Evolutionary conservation across 2,113 vertebrate species (phyloP), one percentile per base, ranked within the genome.

Genomic region (Petrocephalus zakoni): DNA sequence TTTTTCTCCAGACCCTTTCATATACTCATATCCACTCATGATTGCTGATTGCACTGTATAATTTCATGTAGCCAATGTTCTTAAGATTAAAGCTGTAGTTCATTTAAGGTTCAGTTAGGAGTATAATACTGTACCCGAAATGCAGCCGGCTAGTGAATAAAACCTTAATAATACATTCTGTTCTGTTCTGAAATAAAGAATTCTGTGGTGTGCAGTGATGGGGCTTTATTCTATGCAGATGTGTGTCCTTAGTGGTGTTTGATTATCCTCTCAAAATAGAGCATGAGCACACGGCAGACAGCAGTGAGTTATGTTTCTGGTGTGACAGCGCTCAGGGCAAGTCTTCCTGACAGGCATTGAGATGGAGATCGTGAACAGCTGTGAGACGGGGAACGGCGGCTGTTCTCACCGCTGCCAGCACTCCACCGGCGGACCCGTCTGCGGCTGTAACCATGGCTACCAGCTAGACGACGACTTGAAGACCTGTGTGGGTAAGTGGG

Each of bases 281-380:
- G 61, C 61, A 29, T 29, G 61, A 68, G 61, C 61, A 68, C 75
- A 49, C 21, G 17, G 34, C 72, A 21, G 72, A 19, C 34, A 42
- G 34, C 72, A 42, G 34, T 78, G 29, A 42, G 72, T 37, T 17
- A 19, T 19, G 72, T 19, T 42, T 34, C 34, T 78, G 34, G 72
- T 68, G 61, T 25, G 34, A 37, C 2, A 15, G 68, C 34, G 34
- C 81, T 82, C 78, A 82, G 8, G 78, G 21, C 78, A 49, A 47
- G 78, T 87, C 90, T 72, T 86, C 47, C 2, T 87, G 29, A 19
- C 93, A 99, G 98, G 96, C 53, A 99, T 99, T 10, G 98, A 98
- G 92, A 98, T 99, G 98, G 98, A 99, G 93, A 97, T 99, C 0
- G 97, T 99, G 61, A 98, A 98, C 95, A 98, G 97, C 93, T 99